A percentile compares a stretch with the other conserved stretches of the same genome.
Evolutionary conservation across 2,888 invertebrate species (phyloP).

Genomic region (Drosophila prolongata): DNA sequence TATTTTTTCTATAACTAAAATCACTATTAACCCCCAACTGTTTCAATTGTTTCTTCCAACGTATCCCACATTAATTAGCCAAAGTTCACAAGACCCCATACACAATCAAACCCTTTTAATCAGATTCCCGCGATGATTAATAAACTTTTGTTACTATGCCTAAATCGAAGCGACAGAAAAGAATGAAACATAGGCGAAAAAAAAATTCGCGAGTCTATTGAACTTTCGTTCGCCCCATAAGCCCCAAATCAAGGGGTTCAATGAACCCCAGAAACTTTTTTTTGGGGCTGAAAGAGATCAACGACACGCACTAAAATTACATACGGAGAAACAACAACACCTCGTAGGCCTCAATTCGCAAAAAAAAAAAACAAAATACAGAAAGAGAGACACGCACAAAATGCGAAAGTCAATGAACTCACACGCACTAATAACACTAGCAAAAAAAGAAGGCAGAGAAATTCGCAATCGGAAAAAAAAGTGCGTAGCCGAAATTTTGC

Average conservation of each 20-base stretch:
- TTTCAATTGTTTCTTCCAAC: not conserved
- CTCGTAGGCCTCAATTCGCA: conserved; percentile 33
- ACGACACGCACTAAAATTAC: conserved; percentile 74
- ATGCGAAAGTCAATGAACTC: conserved; percentile 63
- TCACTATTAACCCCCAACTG: too few relatives aligned
- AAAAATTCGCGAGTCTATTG: conserved; percentile 77
- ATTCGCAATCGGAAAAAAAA: conserved; percentile 40
- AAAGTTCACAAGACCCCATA: not conserved
- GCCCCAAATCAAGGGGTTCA: conserved; percentile 69
- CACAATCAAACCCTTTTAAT: conserved; percentile 13
- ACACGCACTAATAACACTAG: conserved; percentile 3
- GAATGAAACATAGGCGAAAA: conserved; percentile 7
- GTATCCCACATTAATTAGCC: conserved; percentile 4
- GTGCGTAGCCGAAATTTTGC: conserved; percentile 24
- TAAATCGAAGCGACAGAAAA: conserved; percentile 27
- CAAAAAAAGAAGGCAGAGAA: conserved; percentile 25
- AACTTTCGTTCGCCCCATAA: conserved; percentile 60
- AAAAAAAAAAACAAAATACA: conserved; percentile 32
- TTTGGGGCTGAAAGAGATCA: conserved; percentile 64
- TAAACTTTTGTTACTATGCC: conserved; percentile 28
- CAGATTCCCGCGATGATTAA: conserved; percentile 21
- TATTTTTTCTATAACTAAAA: too few relatives aligned
- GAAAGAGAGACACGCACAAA: conserved; percentile 58
- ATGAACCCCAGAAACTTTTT: conserved; percentile 57
- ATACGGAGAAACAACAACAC: conserved; percentile 12